Conservation (phyloP, 2,797 vertebrate genomes). For the Sandelia bainsii region DNA sequence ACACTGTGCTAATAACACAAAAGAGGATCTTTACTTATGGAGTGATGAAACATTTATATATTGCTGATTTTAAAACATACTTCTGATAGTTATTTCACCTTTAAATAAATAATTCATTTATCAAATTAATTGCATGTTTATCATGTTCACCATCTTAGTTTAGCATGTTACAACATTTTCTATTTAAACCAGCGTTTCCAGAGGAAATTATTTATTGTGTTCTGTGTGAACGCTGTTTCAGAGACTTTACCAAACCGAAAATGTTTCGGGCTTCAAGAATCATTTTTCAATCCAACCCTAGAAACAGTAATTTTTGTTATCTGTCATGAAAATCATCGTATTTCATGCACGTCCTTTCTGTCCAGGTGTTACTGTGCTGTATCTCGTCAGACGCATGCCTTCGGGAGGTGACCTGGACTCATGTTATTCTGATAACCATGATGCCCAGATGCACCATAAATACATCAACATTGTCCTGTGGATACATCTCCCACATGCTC, state of each 20-base stretch:
- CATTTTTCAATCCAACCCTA: neutral
- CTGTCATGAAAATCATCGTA: slow-evolving; percentile 2
- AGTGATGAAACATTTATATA: too few species aligned
- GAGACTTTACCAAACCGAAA: neutral
- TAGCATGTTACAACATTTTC: neutral
- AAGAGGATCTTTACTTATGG: too few species aligned
- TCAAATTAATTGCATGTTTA: neutral
- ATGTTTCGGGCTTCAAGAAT: neutral
- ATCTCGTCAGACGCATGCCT: neutral
- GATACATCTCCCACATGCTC: slow-evolving; percentile 30
- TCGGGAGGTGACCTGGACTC: slow-evolving; percentile 16
- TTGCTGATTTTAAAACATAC: too few species aligned
- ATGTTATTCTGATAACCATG: slow-evolving; percentile 29
- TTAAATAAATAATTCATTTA: too few species aligned
- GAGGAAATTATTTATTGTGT: neutral
- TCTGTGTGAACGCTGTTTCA: neutral
- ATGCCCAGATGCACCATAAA: slow-evolving; percentile 32
- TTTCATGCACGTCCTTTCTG: slow-evolving; percentile 8
- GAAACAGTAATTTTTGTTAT: neutral
- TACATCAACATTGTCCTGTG: slow-evolving; percentile 25
- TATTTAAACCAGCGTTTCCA: neutral
- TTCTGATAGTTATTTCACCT: too few species aligned
- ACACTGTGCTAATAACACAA: too few species aligned
- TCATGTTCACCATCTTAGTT: too few species aligned
- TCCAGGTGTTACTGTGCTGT: slow-evolving; percentile 27